A percentile compares a stretch with the other conserved stretches of the same genome.
Conservation (phyloP, 2,888 invertebrate genomes). For the Drosophila bunnanda region DNA sequence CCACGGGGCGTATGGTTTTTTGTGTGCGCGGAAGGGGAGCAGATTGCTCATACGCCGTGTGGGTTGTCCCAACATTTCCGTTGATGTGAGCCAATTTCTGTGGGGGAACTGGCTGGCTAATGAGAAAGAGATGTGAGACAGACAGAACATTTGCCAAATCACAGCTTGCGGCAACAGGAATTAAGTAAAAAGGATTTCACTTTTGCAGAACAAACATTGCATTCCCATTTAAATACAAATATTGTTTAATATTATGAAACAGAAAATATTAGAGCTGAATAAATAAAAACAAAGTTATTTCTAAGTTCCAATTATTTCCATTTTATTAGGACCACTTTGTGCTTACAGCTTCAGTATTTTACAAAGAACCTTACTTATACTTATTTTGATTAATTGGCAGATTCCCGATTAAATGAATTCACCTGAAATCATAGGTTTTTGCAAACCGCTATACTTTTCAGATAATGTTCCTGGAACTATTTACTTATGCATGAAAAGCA, state of each 20-base stretch:
- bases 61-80: slow-evolving; percentile 54
- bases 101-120: slow-evolving; percentile 13
- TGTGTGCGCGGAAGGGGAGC: slow-evolving; percentile 28
- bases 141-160: slow-evolving; percentile 2
- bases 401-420: too few relatives aligned
- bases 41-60: slow-evolving; percentile 64
- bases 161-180: neutral
- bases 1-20: slow-evolving; percentile 61
- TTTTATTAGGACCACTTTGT: too few relatives aligned
- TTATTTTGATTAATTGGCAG: too few relatives aligned
- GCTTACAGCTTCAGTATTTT: too few relatives aligned
- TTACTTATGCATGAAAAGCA: too few relatives aligned
- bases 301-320: neutral
- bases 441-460: too few relatives aligned
- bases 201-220: neutral
- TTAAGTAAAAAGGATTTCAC: neutral
- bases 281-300: neutral
- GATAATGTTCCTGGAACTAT: too few relatives aligned
- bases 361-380: too few relatives aligned
- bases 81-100: slow-evolving; percentile 21
- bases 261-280: neutral
- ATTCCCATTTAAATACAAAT: neutral
- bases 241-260: neutral
- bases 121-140: neutral
- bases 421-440: too few relatives aligned